Evolutionary conservation across 2,888 invertebrate genomes (phyloP).

Genomic region (Hypena proboscidalis): DNA sequence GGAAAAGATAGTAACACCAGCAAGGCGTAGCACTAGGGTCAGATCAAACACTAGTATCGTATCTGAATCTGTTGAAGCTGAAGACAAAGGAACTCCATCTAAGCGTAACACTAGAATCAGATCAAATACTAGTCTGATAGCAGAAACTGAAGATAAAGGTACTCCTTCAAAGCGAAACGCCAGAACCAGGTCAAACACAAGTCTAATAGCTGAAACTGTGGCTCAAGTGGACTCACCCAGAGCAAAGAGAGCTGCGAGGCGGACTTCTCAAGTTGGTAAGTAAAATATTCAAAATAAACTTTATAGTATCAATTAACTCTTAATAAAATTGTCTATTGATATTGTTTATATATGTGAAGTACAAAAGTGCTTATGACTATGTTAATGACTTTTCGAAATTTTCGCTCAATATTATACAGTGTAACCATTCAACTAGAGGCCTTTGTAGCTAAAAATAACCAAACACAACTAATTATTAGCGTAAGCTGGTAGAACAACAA

Average conservation of each 20-base stretch:
- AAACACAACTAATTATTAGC: no score
- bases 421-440: no score
- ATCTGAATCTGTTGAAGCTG: conserved; percentile 57
- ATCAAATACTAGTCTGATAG: conserved; percentile 51
- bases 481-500: no score
- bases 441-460: no score
- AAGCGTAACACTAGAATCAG: conserved; percentile 58
- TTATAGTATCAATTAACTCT: no score
- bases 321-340: no score
- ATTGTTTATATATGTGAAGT: no score
- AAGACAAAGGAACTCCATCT: conserved; percentile 57
- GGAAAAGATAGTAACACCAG: conserved; percentile 62
- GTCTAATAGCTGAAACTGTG: conserved; percentile 61
- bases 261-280: conserved; percentile 70
- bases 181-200: conserved; percentile 49
- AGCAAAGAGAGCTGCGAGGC: conserved; percentile 71
- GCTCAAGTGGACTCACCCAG: conserved; percentile 65
- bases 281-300: conserved; percentile 10
- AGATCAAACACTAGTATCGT: conserved; percentile 67
- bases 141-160: conserved; percentile 41
- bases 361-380: no score
- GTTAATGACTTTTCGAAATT: no score
- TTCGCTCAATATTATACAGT: no score
- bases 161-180: conserved; percentile 66
- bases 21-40: conserved; percentile 67